Evolutionary conservation across 2,888 invertebrate genomes (phyloP), one percentile per base, ranked within the genome.

Genomic region (Tenthredo mesomela): DNA sequence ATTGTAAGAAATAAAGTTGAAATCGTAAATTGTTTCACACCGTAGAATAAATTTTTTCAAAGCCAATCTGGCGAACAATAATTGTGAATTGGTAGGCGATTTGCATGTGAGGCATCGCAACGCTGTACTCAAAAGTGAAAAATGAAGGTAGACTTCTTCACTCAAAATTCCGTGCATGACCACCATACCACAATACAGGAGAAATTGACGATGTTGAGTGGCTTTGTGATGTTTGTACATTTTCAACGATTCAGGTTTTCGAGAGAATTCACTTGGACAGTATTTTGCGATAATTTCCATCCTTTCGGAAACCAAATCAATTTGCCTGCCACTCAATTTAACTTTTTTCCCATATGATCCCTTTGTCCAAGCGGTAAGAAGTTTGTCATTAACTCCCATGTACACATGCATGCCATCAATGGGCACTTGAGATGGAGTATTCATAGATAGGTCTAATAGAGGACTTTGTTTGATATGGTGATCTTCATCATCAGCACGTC

Each of bases 361-460:
- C 43, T 47, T 70, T 2, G 80, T 15, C 84, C 84, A 84, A 4
- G 50, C 15, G 1, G 43, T 70, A 18, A 84, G 54, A 18, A 80
- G 47, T 43, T 84, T 84, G n/a, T 84, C 61, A 15, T 9, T n/a
- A 2, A 71, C n/a, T 18, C 71, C 71, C 9, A 71, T 40, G 15
- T 1, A 54, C 37, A 82, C 84, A 77, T 88, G 88, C 84, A 86
- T 87, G 12, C 84, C 86, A 33, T 88, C 86, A 67, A 87, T 85
- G 1, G 87, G 84, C 1, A 84, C 82, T 25, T 85, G 77, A 40
- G 83, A 54, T 67, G 86, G 85, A 21, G 87, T 70, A 25, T 70
- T 80, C 3, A 86, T 65, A 7, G 78, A 61, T 15, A 87, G 65
- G 18, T 21, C 12, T 33, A 2, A 43, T 43, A 87, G n/a, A 6